phyloP scores from a whole-genome alignment of 2,888 invertebrate genomes.

The Alviniconcha strummeri region DNA sequence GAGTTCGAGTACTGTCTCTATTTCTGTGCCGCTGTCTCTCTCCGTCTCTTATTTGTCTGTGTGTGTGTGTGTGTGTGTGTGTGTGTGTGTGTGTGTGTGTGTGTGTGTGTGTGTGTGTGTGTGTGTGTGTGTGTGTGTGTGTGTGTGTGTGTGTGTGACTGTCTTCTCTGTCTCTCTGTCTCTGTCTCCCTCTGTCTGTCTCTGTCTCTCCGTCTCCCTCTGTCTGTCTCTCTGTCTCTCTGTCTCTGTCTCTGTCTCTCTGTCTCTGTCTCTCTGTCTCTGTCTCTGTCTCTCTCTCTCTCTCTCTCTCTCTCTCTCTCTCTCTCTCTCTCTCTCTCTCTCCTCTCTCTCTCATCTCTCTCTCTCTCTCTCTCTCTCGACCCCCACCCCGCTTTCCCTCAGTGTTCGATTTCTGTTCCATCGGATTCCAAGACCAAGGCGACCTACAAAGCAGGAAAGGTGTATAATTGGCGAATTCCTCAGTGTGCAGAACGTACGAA shows the following conservation, averaged over 20 bases:
- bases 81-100: neutral
- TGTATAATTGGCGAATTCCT: too few species aligned
- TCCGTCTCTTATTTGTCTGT: neutral
- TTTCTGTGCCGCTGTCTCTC: too few species aligned
- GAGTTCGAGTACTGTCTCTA: neutral
- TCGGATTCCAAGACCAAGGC: neutral
- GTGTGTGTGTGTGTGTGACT: neutral
- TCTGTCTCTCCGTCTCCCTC: constrained; percentile 2
- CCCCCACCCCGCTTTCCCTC: neutral
- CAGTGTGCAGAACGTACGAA: too few species aligned
- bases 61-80: neutral
- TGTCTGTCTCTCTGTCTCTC: neutral
- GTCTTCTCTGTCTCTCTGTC: constrained; percentile 7
- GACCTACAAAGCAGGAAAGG: too few species aligned
- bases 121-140: neutral
- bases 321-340: neutral
- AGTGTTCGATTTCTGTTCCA: neutral
- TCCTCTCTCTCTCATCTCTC: neutral
- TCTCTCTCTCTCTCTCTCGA: constrained; percentile 29
- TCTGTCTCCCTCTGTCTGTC: neutral
- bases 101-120: neutral
- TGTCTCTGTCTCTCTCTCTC: constrained; percentile 23
- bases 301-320: constrained; percentile 9
- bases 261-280: constrained; percentile 28
- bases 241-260: neutral